phyloP scores from a whole-genome alignment of 2,113 vertebrate genomes.

The Maylandia zebra region DNA sequence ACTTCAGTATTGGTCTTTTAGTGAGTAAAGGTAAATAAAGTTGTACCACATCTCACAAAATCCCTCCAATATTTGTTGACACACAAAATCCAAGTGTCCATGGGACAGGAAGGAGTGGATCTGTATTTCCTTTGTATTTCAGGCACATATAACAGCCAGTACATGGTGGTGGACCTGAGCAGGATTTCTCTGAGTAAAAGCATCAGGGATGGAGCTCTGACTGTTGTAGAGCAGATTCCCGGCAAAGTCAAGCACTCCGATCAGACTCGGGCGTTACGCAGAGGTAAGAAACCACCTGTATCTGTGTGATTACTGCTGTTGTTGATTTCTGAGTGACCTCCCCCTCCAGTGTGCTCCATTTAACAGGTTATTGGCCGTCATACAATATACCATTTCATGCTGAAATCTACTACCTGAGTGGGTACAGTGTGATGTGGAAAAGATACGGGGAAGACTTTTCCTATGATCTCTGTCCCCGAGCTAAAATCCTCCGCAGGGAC shows the following conservation, averaged over 20 bases:
- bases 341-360: background rate
- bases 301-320: background rate
- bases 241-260: slow-evolving; percentile 78
- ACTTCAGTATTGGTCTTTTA: background rate
- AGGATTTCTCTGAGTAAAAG: slow-evolving; percentile 68
- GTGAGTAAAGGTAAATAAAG: background rate
- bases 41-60: background rate
- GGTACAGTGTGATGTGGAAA: slow-evolving; percentile 72
- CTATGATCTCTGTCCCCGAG: slow-evolving; percentile 83
- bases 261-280: slow-evolving; percentile 78
- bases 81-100: background rate
- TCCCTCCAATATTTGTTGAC: background rate
- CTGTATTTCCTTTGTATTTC: background rate
- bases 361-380: slow-evolving; percentile 85
- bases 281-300: slow-evolving; percentile 63
- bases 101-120: background rate
- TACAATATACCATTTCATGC: slow-evolving; percentile 86
- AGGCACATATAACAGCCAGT: slow-evolving; percentile 92
- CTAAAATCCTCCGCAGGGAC: slow-evolving; percentile 89
- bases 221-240: slow-evolving; percentile 86
- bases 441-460: slow-evolving; percentile 81
- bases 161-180: slow-evolving; percentile 86
- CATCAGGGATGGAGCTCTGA: slow-evolving; percentile 74
- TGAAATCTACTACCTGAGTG: slow-evolving; percentile 82
- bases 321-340: background rate